Base-by-base conservation (phyloP, 2,888 invertebrate genomes). In the Alloscopus bannaensis region DNA sequence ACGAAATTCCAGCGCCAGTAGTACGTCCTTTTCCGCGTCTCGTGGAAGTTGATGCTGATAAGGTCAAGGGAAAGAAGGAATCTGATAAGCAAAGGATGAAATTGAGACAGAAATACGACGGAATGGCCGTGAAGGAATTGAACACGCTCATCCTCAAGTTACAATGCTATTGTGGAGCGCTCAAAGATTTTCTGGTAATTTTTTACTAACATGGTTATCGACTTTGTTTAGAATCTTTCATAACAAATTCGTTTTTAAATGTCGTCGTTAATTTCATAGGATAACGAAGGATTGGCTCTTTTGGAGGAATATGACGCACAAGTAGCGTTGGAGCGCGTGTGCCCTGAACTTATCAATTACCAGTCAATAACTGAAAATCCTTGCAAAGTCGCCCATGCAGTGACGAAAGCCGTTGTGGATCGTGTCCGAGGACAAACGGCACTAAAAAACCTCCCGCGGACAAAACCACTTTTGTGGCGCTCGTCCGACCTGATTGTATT, bases 131-230 rank as follows among this genome's bases (percentile, higher is more conserved):
- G 0, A 13, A 6, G n/a, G 40, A 72, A 16, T 16, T 72, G 3
- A 36, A 64, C 31, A 26, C 40, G 3, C 47, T 72, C 1, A 72
- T 72, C 3, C 18, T 11, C 24, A 64, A 52, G 2, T 36, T 72
- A 4, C 64, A 72, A 26, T 42, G 65, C 0, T 73, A 57, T 36
- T 45, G 65, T 8, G 66, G 31, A 13, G 29, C 26, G 1, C 50
- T 73, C n/a, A 16, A 66, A 31, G 22, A 42, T 8, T 73, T 65
- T 29, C 11, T 73, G 73, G n/a, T n/a, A n/a, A n/a, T n/a, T n/a
- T n/a, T n/a, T n/a, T n/a, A n/a, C n/a, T n/a, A n/a, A 11, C 16
- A n/a, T 59, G 59, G 16, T 45, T 11, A n/a, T 47, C n/a, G 50
- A 13, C 13, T 4, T 22, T 24, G n/a, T n/a, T 55, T 24, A 11